Evolutionary conservation across 2,888 invertebrate genomes (phyloP), one percentile per base, ranked within the genome.

Genomic region (Tenthredo notha): DNA sequence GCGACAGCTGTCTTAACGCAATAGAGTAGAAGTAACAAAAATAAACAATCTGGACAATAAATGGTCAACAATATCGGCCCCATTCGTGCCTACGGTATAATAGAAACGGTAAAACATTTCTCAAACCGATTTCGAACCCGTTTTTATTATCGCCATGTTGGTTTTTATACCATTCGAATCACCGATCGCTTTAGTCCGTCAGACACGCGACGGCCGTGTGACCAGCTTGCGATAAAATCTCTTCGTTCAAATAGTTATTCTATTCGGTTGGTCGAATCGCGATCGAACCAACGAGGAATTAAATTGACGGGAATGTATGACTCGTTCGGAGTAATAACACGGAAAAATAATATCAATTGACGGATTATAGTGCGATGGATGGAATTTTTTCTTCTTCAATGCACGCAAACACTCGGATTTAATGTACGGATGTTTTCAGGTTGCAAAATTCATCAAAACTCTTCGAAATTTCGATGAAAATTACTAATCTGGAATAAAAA

Each of bases 221-320:
- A 67, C 74, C 43, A 74, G 21, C n/a, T 21, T 43, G 43, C 74
- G 74, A 74, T 74, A 74, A 74, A 74, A 74, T 74, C 74, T 74
- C 15, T 74, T 25, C 74, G 74, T 21, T 74, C 40, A 74, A 74
- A 43, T 25, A 12, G 74, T 43, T 43, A 18, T n/a, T 29, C 25
- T 25, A 61, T 61, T 74, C 74, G 40, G 43, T 74, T 43, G 40
- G 21, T 43, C 40, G n/a, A 12, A 74, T 74, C 74, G 10, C 21
- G 74, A 74, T 29, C 40, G n/a, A 43, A 40, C 6, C 40, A 74
- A 37, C 74, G 43, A 74, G 43, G 43, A 43, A 43, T 43, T 74
- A 74, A 43, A 74, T 74, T 74, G 40, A 74, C 40, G 74, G 21
- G 43, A 74, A 15, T 33, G 33, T 33, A 67, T 15, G 6, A 15